Evolutionary conservation across 2,888 invertebrate genomes (phyloP).

Genomic region (Nysson spinosus): DNA sequence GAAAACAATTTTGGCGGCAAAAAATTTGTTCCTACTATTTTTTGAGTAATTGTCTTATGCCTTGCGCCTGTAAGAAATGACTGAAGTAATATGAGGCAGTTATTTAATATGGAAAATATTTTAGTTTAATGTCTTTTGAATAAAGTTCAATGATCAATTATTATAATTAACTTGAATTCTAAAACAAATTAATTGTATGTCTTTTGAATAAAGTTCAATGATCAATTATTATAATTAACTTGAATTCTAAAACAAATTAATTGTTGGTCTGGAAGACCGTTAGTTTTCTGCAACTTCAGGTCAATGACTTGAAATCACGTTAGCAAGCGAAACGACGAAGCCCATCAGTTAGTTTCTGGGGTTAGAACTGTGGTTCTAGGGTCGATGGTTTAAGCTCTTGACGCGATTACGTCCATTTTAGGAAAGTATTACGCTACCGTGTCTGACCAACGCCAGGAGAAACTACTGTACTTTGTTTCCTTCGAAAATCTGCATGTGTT

Average conservation of each 20-base stretch:
- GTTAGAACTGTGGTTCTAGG: constrained; percentile 55
- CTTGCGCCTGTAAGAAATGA: too few relatives aligned
- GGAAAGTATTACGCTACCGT: constrained; percentile 38
- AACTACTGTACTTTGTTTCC: too few relatives aligned
- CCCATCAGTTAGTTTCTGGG: constrained; percentile 57
- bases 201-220: not conserved
- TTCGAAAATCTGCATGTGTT: too few relatives aligned
- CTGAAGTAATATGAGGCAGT: too few relatives aligned
- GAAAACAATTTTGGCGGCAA: not conserved
- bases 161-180: constrained; percentile 19
- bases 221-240: not conserved
- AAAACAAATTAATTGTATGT: too few relatives aligned
- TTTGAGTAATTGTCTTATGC: not conserved
- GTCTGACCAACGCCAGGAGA: too few relatives aligned
- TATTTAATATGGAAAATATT: too few relatives aligned
- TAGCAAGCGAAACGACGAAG: constrained; percentile 66
- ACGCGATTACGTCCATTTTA: constrained; percentile 63
- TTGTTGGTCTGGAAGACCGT: constrained; percentile 39
- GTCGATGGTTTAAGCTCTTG: constrained; percentile 58
- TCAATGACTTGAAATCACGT: constrained; percentile 71
- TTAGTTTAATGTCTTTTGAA: too few relatives aligned
- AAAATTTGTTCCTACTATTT: not conserved
- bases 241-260: constrained; percentile 8
- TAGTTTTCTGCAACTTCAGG: constrained; percentile 49
- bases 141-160: not conserved